Evolutionary conservation across 2,888 invertebrate genomes (phyloP).

Genomic region (Eupithecia insigniata): DNA sequence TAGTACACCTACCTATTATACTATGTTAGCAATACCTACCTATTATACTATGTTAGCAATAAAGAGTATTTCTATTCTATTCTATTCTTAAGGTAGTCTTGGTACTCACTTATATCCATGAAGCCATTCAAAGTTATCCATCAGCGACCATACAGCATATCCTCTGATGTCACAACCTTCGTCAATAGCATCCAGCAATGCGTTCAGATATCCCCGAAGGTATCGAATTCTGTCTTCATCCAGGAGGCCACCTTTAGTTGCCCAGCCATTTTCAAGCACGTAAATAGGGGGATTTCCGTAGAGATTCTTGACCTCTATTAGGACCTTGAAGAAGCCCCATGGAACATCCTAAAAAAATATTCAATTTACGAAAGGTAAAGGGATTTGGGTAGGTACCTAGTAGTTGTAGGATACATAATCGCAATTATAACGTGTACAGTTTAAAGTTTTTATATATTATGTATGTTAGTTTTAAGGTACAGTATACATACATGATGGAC

Average conservation of each 20-base stretch:
- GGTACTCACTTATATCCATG: conserved; percentile 82
- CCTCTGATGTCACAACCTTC: conserved; percentile 78
- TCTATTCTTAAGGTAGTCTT: too few relatives aligned
- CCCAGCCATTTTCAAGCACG: conserved; percentile 85
- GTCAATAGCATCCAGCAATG: conserved; percentile 74
- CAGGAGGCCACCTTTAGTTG: conserved; percentile 72
- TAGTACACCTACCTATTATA: too few relatives aligned
- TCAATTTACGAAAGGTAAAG: too few relatives aligned
- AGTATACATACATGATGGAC: too few relatives aligned
- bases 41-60: too few relatives aligned
- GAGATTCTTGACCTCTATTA: conserved; percentile 76
- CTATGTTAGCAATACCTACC: too few relatives aligned
- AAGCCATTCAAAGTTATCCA: conserved; percentile 88
- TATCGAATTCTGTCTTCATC: conserved; percentile 79
- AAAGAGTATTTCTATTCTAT: too few relatives aligned
- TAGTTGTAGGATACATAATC: too few relatives aligned
- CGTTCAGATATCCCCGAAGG: conserved; percentile 70
- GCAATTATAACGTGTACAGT: too few relatives aligned
- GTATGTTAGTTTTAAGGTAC: too few relatives aligned
- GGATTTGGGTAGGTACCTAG: too few relatives aligned
- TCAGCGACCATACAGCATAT: conserved; percentile 85
- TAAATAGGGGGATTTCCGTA: conserved; percentile 84
- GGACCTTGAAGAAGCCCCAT: conserved; percentile 84
- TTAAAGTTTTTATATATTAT: too few relatives aligned
- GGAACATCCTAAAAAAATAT: conserved; percentile 76